A percentile compares a stretch with the other conserved stretches of the same genome.
Conservation (phyloP, 2,797 vertebrate species). For the Myotis pilosus region DNA sequence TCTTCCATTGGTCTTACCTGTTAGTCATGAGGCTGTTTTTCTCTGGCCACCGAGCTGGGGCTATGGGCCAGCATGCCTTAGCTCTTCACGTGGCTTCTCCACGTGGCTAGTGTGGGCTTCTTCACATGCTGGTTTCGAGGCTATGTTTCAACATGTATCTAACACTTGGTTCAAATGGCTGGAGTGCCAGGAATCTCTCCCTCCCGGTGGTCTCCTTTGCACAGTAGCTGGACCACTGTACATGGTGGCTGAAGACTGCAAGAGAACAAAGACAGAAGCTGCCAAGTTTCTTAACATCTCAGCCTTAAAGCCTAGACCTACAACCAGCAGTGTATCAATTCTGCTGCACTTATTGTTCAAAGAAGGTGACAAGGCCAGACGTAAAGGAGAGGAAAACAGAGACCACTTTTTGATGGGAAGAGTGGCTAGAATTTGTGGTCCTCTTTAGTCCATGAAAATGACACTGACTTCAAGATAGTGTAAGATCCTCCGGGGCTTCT, state of each 20-base stretch:
- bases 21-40: not conserved
- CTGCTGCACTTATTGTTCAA: constrained; percentile 5
- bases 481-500: not conserved
- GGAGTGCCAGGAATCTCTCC: not conserved
- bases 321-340: not conserved
- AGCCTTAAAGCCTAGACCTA: not conserved
- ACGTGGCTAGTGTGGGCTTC: not conserved
- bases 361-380: not conserved
- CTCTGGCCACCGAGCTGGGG: not conserved
- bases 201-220: not conserved
- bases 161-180: not conserved
- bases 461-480: not conserved
- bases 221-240: not conserved
- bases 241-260: not conserved
- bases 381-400: not conserved
- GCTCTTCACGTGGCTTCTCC: not conserved
- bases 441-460: not conserved
- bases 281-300: not conserved
- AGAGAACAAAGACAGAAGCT: not conserved
- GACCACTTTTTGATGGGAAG: not conserved
- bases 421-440: not conserved
- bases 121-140: not conserved
- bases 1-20: not conserved
- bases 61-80: not conserved
- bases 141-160: not conserved